phyloP scores from a whole-genome alignment of 2,113 vertebrate species.

The Euleptes europaea region DNA sequence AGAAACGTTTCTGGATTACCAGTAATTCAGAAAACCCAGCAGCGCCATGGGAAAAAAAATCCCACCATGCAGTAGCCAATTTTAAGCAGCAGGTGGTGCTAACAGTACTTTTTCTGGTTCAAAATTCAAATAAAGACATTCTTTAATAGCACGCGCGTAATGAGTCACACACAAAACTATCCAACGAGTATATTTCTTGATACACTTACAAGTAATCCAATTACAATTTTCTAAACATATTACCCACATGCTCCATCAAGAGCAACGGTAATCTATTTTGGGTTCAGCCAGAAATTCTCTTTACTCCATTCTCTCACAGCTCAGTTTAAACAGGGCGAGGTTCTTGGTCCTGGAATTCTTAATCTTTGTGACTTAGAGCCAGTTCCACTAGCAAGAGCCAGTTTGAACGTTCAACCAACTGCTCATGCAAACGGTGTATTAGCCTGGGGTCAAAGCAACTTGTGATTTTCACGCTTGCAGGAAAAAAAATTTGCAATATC shows the following conservation, averaged over 20 bases:
- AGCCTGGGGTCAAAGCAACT: background rate
- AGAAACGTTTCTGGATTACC: background rate
- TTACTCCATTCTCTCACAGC: background rate
- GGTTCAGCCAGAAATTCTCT: background rate
- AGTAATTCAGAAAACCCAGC: background rate
- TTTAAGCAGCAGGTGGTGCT: slow-evolving; percentile 65
- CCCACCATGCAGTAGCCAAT: slow-evolving; percentile 17
- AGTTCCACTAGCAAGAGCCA: background rate
- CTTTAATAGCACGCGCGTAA: background rate
- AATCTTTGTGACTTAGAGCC: background rate
- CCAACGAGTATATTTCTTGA: slow-evolving; percentile 4
- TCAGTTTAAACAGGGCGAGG: background rate
- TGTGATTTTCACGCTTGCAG: background rate
- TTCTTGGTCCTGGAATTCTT: too few relatives aligned
- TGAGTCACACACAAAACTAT: slow-evolving; percentile 47
- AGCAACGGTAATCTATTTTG: background rate
- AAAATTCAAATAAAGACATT: background rate
- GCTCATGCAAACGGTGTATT: background rate
- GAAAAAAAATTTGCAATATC: background rate
- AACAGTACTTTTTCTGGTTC: slow-evolving; percentile 20
- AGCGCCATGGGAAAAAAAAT: background rate
- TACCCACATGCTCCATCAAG: slow-evolving; percentile 16
- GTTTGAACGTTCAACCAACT: background rate
- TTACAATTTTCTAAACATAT: slow-evolving; percentile 14
- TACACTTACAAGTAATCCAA: slow-evolving; percentile 1